Base-by-base conservation (phyloP, 2,113 vertebrate genomes). In the Thryonomys swinderianus region DNA sequence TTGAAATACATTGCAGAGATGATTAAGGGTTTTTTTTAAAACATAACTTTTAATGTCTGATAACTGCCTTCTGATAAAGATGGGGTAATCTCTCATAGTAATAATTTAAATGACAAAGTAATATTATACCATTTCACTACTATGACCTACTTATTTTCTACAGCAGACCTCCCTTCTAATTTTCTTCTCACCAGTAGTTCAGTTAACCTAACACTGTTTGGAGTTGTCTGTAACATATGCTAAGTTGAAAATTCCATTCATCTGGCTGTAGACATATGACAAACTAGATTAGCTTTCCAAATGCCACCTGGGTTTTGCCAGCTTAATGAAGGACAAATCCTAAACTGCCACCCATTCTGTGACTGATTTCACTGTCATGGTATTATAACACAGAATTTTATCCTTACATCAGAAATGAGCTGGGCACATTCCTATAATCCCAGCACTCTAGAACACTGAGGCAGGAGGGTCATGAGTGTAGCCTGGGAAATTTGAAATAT, bases 321-420 rank as follows among this genome's bases (percentile, higher is more conserved):
- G 71, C 45, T 93, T 96, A 97, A 97, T 97, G 95, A n/a, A n/a
- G n/a, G n/a, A n/a, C n/a, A n/a, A n/a, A n/a, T n/a, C n/a, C n/a
- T n/a, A n/a, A n/a, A n/a, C n/a, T 96, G 85, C 85, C 51, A 64
- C 89, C 97, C 90, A 90, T 93, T 96, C 78, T 84, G 23, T 92
- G 88, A 85, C 69, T 94, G 76, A 81, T 96, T 98, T 96, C 97
- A 97, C 90, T 95, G 62, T 94, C 90, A 82, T 82, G 95, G 88
- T 89, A 96, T 93, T 97, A 95, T 94, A 97, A 96, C 93, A 87
- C 91, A 66, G 45, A 62, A 95, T 96, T 98, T 96, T 69, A 27
- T 71, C 51, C 37, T 51, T 3, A 34, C 30, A 12, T 40, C n/a
- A 81, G 30, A 79, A 79, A 42, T 42, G 69, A 42, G 21, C 37